Percentiles rank a stretch among this genome's conserved stretches.
Evolutionary conservation across 1,140 invertebrate species (phyloP).

Genomic region (Drosophila sturtevanti): DNA sequence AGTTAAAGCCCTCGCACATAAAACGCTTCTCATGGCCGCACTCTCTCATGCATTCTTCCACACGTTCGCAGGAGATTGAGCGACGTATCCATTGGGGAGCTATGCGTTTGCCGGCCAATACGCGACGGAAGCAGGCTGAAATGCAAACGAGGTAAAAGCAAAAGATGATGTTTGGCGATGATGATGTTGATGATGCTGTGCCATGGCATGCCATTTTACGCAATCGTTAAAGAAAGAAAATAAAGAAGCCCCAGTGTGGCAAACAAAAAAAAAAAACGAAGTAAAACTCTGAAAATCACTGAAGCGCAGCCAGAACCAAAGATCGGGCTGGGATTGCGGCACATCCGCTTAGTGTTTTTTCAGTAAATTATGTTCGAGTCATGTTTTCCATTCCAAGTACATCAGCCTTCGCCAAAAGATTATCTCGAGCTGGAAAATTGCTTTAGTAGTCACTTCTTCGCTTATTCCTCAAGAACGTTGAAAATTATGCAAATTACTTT

Average conservation of each 20-base stretch:
- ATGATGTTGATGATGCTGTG: constrained; percentile 26
- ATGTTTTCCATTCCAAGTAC: constrained; percentile 56
- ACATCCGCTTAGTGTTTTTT: constrained; percentile 66
- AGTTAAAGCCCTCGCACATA: constrained; percentile 92
- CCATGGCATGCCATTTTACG: constrained; percentile 27
- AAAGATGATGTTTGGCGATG: constrained; percentile 28
- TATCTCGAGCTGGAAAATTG: constrained; percentile 62
- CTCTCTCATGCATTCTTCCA: constrained; percentile 89
- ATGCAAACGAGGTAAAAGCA: constrained; percentile 32
- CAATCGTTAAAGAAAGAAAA: constrained; percentile 24
- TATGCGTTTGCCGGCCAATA: constrained; percentile 88
- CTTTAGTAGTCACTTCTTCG: constrained; percentile 20
- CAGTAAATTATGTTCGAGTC: constrained; percentile 80
- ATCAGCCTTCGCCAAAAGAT: constrained; percentile 51
- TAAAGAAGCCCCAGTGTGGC: background rate
- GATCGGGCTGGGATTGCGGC: constrained; percentile 45
- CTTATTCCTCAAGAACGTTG: constrained; percentile 37
- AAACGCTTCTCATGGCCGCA: constrained; percentile 89
- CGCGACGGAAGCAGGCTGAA: constrained; percentile 89
- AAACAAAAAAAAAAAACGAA: constrained; percentile 9
- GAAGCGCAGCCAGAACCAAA: constrained; percentile 58
- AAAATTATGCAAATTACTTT: constrained; percentile 80
- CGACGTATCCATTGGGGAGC: constrained; percentile 86
- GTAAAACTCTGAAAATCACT: constrained; percentile 33
- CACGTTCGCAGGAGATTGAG: constrained; percentile 87